A percentile compares a stretch with the other conserved stretches of the same genome.
Conservation (phyloP, 2,888 invertebrate species). For the Hylaea fasciaria region DNA sequence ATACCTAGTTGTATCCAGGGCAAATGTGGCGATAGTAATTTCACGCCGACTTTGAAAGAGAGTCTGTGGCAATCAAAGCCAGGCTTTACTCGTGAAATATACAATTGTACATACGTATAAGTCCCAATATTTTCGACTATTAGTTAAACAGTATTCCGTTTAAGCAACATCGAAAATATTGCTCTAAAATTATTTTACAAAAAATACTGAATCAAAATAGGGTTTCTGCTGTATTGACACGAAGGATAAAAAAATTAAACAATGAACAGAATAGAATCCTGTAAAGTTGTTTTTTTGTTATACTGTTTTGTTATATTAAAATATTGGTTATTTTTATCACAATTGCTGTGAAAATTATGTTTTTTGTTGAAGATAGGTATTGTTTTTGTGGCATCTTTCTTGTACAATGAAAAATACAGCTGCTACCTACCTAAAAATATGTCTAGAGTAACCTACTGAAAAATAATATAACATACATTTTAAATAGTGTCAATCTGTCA, state of each 20-base stretch:
- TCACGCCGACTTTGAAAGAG: conserved; percentile 61
- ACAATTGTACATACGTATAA: no score
- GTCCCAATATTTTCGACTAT: conserved; percentile 35
- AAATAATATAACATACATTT: no score
- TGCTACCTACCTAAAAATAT: no score
- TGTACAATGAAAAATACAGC: background rate
- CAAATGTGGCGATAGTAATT: conserved; percentile 59
- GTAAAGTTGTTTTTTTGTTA: background rate
- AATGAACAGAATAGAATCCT: conserved; percentile 1
- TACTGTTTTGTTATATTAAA: background rate
- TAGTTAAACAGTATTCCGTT: conserved; percentile 29
- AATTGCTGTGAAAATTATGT: no score
- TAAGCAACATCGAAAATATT: conserved; percentile 6
- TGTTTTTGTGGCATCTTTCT: background rate
- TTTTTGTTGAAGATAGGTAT: conserved; percentile 3
- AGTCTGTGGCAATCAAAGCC: conserved; percentile 57
- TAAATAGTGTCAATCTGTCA: no score
- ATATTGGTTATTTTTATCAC: no score
- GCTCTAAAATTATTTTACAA: background rate
- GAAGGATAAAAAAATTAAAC: background rate
- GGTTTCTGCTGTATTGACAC: background rate
- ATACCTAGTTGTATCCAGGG: conserved; percentile 51
- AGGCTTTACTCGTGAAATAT: conserved; percentile 47
- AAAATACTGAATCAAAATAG: background rate
- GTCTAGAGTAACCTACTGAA: no score